Conservation (phyloP, 37 sponge, comb jelly and placozoan genomes). For the Hexactinellida sp. region DNA sequence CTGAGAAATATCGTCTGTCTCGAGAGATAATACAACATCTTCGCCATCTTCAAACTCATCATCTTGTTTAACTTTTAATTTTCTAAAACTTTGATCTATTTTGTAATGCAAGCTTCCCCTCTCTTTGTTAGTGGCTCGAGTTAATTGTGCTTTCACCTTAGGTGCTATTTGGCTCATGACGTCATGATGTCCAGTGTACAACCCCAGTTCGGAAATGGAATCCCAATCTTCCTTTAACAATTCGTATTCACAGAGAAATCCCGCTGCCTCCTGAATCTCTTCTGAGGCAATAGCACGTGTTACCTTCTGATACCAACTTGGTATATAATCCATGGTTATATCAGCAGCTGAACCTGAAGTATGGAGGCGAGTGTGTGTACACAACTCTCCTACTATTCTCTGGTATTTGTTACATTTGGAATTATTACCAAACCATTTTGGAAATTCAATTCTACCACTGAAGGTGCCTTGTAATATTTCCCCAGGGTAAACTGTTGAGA, state of each 20-base stretch:
- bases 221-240: constrained; percentile 81
- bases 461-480: constrained; percentile 51
- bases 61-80: background rate
- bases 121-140: background rate
- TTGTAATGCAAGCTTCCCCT: background rate
- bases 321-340: background rate
- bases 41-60: background rate
- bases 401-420: constrained; percentile 46
- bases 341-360: constrained; percentile 2
- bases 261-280: constrained; percentile 49
- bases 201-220: constrained; percentile 44
- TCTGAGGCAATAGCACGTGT: constrained; percentile 30
- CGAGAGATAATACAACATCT: background rate
- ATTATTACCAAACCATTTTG: constrained; percentile 78
- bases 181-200: constrained; percentile 39
- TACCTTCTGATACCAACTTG: constrained; percentile 18
- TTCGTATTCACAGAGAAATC: constrained; percentile 47
- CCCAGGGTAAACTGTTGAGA: constrained; percentile 78
- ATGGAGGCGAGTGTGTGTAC: constrained; percentile 49
- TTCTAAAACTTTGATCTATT: background rate
- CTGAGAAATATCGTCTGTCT: background rate
- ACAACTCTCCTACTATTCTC: constrained; percentile 52
- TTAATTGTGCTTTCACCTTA: constrained; percentile 18
- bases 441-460: constrained; percentile 52
- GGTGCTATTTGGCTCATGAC: constrained; percentile 6